Evolutionary conservation across 2,797 vertebrate genomes (phyloP).

Genomic region (Onychomys arenicola): DNA sequence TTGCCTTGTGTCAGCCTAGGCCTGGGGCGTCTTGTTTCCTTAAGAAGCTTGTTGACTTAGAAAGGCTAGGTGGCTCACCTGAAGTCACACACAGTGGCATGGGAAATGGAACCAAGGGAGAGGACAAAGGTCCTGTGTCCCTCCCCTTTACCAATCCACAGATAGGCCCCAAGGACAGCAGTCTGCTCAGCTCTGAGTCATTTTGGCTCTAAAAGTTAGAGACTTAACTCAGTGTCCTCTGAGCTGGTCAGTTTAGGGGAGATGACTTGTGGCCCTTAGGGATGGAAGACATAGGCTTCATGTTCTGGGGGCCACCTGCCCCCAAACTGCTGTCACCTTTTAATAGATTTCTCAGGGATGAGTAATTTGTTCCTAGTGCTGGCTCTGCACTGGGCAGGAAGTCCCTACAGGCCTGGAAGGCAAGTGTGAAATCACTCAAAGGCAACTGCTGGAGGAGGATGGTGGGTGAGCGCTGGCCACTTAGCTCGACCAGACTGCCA

Average conservation of each 20-base stretch:
- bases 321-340: conserved; percentile 81
- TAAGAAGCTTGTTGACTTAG: background rate
- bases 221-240: background rate
- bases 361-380: conserved; percentile 81
- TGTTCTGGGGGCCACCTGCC: conserved; percentile 39
- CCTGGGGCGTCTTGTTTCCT: background rate
- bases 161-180: background rate
- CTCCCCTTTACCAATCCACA: background rate
- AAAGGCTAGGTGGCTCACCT: background rate
- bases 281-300: conserved; percentile 48
- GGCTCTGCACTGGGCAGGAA: conserved; percentile 55
- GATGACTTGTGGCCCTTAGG: conserved; percentile 33
- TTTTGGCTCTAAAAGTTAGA: conserved; percentile 28
- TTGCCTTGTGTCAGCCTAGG: background rate
- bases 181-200: background rate
- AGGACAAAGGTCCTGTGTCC: background rate
- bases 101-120: background rate
- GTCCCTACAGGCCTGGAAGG: conserved; percentile 82
- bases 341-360: conserved; percentile 87
- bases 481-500: conserved; percentile 74
- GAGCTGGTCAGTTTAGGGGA: conserved; percentile 9
- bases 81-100: background rate
- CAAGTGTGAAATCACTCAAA: conserved; percentile 77
- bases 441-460: conserved; percentile 71
- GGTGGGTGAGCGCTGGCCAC: conserved; percentile 72